Evolutionary conservation across 2,113 vertebrate species (phyloP).

Genomic region (Crotalus tigris): DNA sequence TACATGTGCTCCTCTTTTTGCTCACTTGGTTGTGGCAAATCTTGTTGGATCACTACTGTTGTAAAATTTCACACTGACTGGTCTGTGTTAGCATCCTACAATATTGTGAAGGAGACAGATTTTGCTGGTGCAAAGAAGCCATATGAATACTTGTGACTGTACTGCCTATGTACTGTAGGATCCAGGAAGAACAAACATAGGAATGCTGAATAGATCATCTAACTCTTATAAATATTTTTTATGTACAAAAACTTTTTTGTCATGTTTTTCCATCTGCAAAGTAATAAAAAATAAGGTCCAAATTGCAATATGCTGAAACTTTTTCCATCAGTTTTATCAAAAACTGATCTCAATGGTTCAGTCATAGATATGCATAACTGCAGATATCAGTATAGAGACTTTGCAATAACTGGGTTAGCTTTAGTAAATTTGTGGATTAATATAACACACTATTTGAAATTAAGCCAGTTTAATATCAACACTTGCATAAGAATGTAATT

Average conservation of each 20-base stretch:
- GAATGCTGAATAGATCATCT: not conserved
- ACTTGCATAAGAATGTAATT: constrained; percentile 13
- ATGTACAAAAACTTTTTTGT: not conserved
- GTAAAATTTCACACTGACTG: not conserved
- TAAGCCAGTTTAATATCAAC: not conserved
- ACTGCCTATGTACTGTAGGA: not conserved
- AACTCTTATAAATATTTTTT: not conserved
- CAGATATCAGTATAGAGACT: not conserved
- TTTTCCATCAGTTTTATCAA: not conserved
- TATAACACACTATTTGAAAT: constrained; percentile 20
- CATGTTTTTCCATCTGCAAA: not conserved
- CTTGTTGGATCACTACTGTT: not conserved
- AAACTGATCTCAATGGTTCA: not conserved
- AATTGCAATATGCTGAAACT: not conserved
- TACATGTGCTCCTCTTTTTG: not conserved
- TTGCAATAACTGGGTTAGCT: constrained; percentile 34
- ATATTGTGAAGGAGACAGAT: not conserved
- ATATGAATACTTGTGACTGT: not conserved
- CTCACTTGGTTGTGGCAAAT: not conserved
- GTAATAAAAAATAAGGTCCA: not conserved
- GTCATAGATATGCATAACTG: not conserved
- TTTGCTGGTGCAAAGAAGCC: not conserved
- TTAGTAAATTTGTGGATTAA: constrained; percentile 47
- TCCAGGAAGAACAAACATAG: not conserved
- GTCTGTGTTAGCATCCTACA: not conserved